Percentiles rank a stretch among this genome's conserved stretches.
These are phyloP conservation scores for Tachycineta bicolor DNA, from an alignment of 2,113 vertebrate genomes.

Conservation along the genomic window DNA sequence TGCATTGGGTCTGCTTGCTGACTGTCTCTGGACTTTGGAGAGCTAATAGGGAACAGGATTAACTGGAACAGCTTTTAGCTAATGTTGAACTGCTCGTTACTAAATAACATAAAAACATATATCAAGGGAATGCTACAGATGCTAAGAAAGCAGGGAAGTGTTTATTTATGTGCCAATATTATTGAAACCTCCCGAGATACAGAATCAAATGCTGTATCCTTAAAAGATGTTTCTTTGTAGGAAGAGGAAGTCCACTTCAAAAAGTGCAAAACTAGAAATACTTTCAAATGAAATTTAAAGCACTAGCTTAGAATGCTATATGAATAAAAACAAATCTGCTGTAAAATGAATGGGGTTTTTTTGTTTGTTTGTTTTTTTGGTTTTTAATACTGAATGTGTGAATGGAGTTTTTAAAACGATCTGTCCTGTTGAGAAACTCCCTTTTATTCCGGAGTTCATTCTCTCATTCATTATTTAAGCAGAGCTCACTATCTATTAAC, in stretches of 20 bases:
- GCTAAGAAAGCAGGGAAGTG: not conserved
- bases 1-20: accelerated
- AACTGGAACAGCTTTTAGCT: not conserved
- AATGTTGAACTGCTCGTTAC: accelerated
- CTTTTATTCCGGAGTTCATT: not conserved
- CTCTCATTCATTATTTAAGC: not conserved
- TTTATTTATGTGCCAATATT: not conserved
- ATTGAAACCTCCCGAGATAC: not conserved
- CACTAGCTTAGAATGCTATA: not conserved
- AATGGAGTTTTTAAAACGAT: not conserved
- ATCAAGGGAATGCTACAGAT: not conserved
- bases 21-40: not conserved
- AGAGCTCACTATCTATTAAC: not conserved
- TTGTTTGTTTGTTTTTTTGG: too few relatives aligned
- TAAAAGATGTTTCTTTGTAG: not conserved
- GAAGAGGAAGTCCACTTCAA: not conserved
- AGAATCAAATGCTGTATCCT: not conserved
- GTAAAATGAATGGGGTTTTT: not conserved
- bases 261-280: not conserved
- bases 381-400: not conserved
- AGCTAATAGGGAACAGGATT: accelerated
- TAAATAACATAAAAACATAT: not conserved
- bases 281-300: not conserved
- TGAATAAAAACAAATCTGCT: not conserved
- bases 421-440: not conserved